Evolutionary conservation across 2,797 vertebrate genomes (phyloP).

Genomic region (Enteromius radiatus): DNA sequence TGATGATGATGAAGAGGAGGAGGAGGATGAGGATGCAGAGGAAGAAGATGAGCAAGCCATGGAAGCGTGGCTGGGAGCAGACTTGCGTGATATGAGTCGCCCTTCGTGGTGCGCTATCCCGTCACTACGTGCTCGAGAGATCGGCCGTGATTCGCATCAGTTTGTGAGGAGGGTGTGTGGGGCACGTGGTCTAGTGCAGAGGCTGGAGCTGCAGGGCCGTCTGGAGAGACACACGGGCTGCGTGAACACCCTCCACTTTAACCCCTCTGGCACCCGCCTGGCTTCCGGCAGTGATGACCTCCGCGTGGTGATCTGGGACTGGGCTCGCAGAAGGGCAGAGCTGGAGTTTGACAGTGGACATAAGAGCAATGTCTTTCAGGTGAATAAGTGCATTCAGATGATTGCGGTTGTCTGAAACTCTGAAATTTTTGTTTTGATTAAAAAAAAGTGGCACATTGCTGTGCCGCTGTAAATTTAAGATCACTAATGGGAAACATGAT

Average conservation of each 20-base stretch:
- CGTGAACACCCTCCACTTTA: conserved; percentile 99
- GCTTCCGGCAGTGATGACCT: conserved; percentile 96
- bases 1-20: conserved; percentile 72
- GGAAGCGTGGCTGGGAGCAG: conserved; percentile 90
- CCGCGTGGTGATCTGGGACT: conserved; percentile 95
- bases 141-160: conserved; percentile 82
- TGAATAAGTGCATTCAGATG: conserved; percentile 63
- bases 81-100: conserved; percentile 82
- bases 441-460: not conserved
- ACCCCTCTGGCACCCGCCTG: conserved; percentile 91
- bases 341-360: conserved; percentile 96
- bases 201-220: conserved; percentile 89
- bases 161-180: conserved; percentile 91
- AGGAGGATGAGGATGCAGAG: conserved; percentile 83
- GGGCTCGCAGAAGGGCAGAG: conserved; percentile 85
- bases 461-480: not conserved
- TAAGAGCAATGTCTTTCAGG: conserved; percentile 98
- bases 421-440: not conserved
- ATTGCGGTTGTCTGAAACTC: not conserved
- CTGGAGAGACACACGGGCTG: conserved; percentile 93
- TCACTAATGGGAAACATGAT: not conserved
- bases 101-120: conserved; percentile 86
- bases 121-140: conserved; percentile 85
- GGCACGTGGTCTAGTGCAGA: conserved; percentile 89
- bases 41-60: conserved; percentile 88